These are phyloP conservation scores for Gouania willdenowi DNA, from an alignment of 2,797 vertebrate genomes.

Conservation along the genomic window DNA sequence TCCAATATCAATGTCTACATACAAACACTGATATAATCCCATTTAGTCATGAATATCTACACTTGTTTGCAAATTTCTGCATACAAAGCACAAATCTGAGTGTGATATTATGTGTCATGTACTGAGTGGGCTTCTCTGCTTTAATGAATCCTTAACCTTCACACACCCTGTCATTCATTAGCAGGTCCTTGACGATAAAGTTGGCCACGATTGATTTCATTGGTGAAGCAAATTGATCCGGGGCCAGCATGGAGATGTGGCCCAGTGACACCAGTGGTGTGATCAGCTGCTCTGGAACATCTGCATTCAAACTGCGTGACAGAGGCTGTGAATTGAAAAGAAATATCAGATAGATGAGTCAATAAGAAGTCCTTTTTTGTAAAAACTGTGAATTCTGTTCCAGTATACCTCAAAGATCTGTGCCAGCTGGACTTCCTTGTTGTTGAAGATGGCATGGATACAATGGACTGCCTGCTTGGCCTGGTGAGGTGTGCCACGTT, in stretches of 20 bases:
- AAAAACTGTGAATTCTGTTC: no score
- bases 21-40: no score
- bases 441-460: slow-evolving; percentile 98
- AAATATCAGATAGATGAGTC: no score
- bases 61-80: neutral
- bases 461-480: slow-evolving; percentile 98
- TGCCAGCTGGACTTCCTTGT: slow-evolving; percentile 97
- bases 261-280: slow-evolving; percentile 95
- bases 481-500: slow-evolving; percentile 96
- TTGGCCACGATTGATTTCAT: slow-evolving; percentile 99
- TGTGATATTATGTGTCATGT: no score
- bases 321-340: slow-evolving; percentile 77
- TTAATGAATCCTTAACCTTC: neutral
- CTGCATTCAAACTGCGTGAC: slow-evolving; percentile 95
- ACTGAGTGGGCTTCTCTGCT: neutral
- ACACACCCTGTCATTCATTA: slow-evolving; percentile 98
- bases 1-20: no score
- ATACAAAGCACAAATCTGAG: no score
- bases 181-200: slow-evolving; percentile 98
- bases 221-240: slow-evolving; percentile 97
- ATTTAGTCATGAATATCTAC: neutral
- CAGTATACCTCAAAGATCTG: slow-evolving; percentile 98
- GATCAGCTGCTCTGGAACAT: slow-evolving; percentile 97
- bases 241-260: slow-evolving; percentile 98
- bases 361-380: no score